These are phyloP conservation scores for Heterochromis multidens DNA, from an alignment of 2,113 vertebrate species.

Conservation along the genomic window DNA sequence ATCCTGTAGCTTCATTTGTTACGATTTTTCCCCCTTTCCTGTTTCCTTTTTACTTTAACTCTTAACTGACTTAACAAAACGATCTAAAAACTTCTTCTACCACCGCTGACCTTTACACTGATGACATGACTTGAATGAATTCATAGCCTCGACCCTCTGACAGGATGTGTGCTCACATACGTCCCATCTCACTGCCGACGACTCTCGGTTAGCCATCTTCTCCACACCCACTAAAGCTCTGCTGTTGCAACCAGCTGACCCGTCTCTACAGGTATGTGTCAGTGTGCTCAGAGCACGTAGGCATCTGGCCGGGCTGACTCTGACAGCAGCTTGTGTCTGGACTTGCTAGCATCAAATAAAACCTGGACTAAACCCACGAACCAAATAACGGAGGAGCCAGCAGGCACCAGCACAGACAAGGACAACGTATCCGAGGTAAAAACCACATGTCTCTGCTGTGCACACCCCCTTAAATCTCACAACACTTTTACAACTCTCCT, in stretches of 20 bases:
- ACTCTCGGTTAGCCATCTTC: conserved; percentile 33
- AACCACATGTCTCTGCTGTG: conserved; percentile 28
- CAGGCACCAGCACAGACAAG: conserved; percentile 49
- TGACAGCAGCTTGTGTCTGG: conserved; percentile 64
- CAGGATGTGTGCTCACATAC: not conserved
- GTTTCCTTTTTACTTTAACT: not conserved
- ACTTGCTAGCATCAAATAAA: conserved; percentile 60
- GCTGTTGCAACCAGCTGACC: conserved; percentile 51
- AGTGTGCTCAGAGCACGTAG: conserved; percentile 47
- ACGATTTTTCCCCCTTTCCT: not conserved
- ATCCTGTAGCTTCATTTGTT: not conserved
- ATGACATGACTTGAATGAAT: not conserved
- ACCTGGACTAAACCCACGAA: conserved; percentile 47
- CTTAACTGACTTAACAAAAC: not conserved
- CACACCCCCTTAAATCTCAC: conserved; percentile 10
- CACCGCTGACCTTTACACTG: not conserved
- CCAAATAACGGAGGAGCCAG: conserved; percentile 48
- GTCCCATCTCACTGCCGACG: not conserved
- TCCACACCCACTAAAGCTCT: conserved; percentile 32
- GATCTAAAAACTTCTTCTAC: not conserved
- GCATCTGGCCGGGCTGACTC: conserved; percentile 54
- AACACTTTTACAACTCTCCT: conserved; percentile 5
- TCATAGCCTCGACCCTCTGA: not conserved
- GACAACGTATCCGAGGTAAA: conserved; percentile 49
- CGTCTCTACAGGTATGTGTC: conserved; percentile 62